Evolutionary conservation across 2,113 vertebrate species (phyloP).

Genomic region (Alethe diademata): DNA sequence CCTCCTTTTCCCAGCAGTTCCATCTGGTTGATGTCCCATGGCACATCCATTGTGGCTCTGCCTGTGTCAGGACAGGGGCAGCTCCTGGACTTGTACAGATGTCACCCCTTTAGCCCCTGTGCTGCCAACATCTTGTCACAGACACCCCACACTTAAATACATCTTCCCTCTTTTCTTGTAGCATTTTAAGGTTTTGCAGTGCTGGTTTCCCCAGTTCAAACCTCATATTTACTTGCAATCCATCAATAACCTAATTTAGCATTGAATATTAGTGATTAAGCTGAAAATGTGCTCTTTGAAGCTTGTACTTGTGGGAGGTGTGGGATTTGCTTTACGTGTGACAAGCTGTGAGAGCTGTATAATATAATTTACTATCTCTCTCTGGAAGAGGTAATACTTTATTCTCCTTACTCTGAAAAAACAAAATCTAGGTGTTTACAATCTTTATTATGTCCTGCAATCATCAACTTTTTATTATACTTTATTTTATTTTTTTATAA

Average conservation of each 20-base stretch:
- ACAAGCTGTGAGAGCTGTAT: neutral
- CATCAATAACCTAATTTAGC: constrained; percentile 7
- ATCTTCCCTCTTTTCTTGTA: neutral
- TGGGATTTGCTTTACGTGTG: neutral
- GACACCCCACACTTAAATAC: neutral
- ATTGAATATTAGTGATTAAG: neutral
- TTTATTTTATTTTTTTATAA: neutral
- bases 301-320: neutral
- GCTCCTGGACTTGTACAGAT: neutral
- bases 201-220: neutral
- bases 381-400: neutral
- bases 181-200: neutral
- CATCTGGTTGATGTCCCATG: neutral
- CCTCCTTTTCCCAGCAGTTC: neutral
- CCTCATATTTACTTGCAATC: neutral
- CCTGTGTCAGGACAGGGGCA: neutral
- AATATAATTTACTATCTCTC: neutral
- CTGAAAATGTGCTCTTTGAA: neutral
- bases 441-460: neutral
- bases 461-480: neutral
- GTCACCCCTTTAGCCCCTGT: neutral
- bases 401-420: neutral
- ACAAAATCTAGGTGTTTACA: neutral
- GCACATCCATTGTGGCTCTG: neutral
- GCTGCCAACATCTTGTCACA: neutral